Conservation (phyloP, 2,113 vertebrate genomes). For the Chunga burmeisteri region DNA sequence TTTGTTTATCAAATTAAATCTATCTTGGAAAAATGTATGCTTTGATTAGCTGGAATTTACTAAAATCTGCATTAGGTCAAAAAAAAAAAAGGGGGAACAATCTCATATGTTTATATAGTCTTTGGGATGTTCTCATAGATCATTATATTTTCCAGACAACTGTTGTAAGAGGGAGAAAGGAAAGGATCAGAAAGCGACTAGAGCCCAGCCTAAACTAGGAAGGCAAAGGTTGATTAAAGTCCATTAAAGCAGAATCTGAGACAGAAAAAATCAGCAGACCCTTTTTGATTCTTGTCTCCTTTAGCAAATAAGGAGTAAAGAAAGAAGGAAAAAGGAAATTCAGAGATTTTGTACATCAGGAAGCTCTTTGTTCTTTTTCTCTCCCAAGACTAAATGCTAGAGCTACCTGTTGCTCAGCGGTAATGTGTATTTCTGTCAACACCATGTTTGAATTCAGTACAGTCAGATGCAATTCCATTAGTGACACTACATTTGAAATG, state of each 20-base stretch:
- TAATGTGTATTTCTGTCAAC: not conserved
- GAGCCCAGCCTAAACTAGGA: not conserved
- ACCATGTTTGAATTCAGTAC: not conserved
- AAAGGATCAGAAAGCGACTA: not conserved
- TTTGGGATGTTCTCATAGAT: not conserved
- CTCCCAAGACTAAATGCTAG: not conserved
- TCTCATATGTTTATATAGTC: not conserved
- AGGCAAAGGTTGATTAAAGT: not conserved
- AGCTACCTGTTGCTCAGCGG: not conserved
- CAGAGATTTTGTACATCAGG: not conserved
- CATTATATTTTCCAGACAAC: not conserved
- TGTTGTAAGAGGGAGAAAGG: not conserved
- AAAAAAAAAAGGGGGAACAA: not conserved
- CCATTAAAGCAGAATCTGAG: not conserved
- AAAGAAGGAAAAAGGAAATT: not conserved
- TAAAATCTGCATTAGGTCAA: not conserved
- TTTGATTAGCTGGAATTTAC: not conserved
- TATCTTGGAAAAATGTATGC: not conserved
- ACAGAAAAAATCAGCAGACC: not conserved
- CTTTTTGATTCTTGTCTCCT: not conserved
- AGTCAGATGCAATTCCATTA: not conserved
- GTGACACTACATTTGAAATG: not conserved
- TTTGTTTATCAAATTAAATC: not conserved
- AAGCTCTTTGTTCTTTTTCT: not conserved
- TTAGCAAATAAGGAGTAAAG: not conserved